Base-by-base conservation (phyloP, 2,113 vertebrate genomes). In the Nicator chloris region DNA sequence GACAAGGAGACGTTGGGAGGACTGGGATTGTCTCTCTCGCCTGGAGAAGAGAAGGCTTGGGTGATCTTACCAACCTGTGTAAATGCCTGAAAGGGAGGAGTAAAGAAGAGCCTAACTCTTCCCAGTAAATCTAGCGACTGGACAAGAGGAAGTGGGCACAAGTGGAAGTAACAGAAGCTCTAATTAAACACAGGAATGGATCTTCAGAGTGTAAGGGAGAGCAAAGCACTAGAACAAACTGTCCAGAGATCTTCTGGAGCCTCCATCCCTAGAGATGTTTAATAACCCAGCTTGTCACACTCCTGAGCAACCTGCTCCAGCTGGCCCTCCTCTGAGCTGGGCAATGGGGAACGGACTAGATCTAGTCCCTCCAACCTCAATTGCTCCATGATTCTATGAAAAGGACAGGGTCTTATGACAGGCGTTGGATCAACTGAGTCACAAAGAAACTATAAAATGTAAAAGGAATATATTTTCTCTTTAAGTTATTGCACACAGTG, bases 391-490 rank as follows among this genome's bases (percentile, higher is more conserved):
- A 77, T 40, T 90, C 64, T 78, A 33, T 2, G 6, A 51, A 66
- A 93, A 91, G 39, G 81, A 91, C 66, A 94, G 45, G 37, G 88
- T 86, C 42, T 93, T 91, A 75, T 69, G 49, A 92, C 11, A 83
- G 85, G 84, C 90, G 84, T 27, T 65, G 82, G 28, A 70, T 92
- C 90, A 90, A 96, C 89, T 50, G 93, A 95, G 91, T 94, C 95
- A 96, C 93, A 97, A 90, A 90, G 59, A 97, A 96, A 95, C 84
- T 95, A 79, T 31, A 95, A 94, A 80, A 95, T 28, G 85, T 42
- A 93, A 95, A 93, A 72, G 70, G 53, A 95, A 86, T 93, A 88
- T 45, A 96, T 97, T 95, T 96, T 88, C 84, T 86, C 76, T 82
- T 69, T 70, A 54, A 83, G 19, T 83, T 78, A 65, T 47, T 78